Percentiles rank a stretch among this genome's conserved stretches.
phyloP scores from a whole-genome alignment of 2,888 invertebrate species.

The Tenthredo distinguenda region DNA sequence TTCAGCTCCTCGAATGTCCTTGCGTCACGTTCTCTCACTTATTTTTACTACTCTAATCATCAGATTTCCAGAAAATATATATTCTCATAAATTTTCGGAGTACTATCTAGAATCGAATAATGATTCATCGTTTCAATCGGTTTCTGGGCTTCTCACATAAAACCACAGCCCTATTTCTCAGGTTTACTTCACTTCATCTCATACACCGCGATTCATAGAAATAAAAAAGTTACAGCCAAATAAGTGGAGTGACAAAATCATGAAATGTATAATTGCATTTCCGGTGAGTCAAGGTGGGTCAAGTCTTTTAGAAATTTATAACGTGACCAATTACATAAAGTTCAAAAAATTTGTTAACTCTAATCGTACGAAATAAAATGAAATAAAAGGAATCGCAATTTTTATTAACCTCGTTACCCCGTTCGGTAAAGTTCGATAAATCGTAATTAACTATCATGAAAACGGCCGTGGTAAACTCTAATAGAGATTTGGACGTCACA shows the following conservation, averaged over 20 bases:
- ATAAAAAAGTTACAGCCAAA: not conserved
- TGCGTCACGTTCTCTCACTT: not conserved
- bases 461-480: constrained; percentile 17
- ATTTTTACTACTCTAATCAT: not conserved
- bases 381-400: constrained; percentile 10
- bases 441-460: constrained; percentile 23
- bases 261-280: not conserved
- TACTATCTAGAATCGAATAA: not conserved
- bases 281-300: not conserved
- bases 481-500: constrained; percentile 25
- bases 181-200: no score
- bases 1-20: not conserved
- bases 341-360: not conserved
- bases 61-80: not conserved
- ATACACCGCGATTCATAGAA: not conserved
- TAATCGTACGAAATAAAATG: not conserved
- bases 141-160: not conserved
- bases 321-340: not conserved
- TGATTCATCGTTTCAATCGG: not conserved
- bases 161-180: no score
- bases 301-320: not conserved
- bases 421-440: constrained; percentile 15
- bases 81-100: not conserved
- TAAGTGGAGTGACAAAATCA: not conserved
- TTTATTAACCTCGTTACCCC: not conserved